Base-by-base conservation (phyloP, 2,113 vertebrate species). In the Notarius quadriscutis region DNA sequence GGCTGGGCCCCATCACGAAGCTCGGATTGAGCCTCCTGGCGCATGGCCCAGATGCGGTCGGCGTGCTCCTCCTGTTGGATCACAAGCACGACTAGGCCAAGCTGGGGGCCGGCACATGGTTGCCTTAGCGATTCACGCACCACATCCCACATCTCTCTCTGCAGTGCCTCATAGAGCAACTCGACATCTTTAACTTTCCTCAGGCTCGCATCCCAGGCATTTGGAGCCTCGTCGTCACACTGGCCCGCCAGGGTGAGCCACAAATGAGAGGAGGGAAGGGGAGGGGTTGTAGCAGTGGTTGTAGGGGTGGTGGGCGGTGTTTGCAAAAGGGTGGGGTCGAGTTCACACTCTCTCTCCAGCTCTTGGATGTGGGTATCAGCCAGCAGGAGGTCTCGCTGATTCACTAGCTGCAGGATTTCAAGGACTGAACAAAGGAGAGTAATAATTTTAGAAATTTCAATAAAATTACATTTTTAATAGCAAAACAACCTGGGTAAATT, bases 281-380 rank as follows among this genome's bases (percentile, higher is more conserved):
- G 50, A 57, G 92, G 85, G 0, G 91, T 86, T 2, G 89, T 89
- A 20, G 88, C 89, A 63, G 53, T 84, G 48, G 80, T 18, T 2
- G 88, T 90, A 0, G 91, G 92, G 3, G 86, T 86, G 25, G 78
- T 89, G 48, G 93, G 90, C 34, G 89, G 25, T 4, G 91, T 53
- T 34, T 92, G 77, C 0, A 93, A 90, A 55, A 93, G 75, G n/a
- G 89, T 80, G 41, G 94, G 93, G 84, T 95, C 89, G 11, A 95
- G 91, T 89, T 94, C 94, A 78, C 95, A 96, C 87, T 98, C 97
- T 0, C 95, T 94, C 86, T 98, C 97, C 86, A 98, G 92, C 86
- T 97, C 97, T 84, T 97, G 94, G 89, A 98, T 98, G 88, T 98
- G 97, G 30, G 95, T 95, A 84, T 97, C 97, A 0, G 97, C 97